phyloP scores from a whole-genome alignment of 2,113 vertebrate species.

The Phalacrocorax carbo region DNA sequence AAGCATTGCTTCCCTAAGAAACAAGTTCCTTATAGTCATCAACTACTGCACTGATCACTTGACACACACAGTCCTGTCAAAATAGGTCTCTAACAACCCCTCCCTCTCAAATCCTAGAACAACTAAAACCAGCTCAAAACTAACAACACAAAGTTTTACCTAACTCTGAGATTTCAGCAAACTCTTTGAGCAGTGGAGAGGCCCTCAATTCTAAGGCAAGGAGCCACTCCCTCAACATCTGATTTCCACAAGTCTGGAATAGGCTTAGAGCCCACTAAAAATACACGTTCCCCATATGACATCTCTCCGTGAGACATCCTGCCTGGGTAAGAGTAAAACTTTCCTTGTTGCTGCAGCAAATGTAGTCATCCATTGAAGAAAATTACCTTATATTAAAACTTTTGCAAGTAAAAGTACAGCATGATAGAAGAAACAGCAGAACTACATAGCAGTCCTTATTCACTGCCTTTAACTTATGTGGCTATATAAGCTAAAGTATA shows the following conservation, averaged over 20 bases:
- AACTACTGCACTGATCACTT: neutral
- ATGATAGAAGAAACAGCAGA: neutral
- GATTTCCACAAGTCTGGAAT: neutral
- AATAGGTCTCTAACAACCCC: neutral
- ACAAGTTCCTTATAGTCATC: neutral
- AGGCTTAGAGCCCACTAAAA: neutral
- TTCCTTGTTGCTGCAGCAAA: neutral
- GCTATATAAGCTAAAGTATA: neutral
- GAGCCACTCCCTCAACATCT: neutral
- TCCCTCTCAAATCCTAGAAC: neutral
- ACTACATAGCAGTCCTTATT: neutral
- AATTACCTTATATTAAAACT: neutral
- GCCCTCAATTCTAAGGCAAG: neutral
- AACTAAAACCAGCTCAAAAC: neutral
- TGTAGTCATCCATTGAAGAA: neutral
- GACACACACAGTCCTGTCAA: neutral
- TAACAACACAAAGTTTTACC: neutral
- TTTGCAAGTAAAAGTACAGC: neutral
- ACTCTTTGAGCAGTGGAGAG: neutral
- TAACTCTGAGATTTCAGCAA: neutral
- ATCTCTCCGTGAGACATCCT: neutral
- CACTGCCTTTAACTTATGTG: neutral
- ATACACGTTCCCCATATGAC: neutral
- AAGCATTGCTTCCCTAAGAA: neutral
- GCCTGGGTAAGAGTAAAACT: neutral